These are phyloP conservation scores for Rhaphigaster nebulosa DNA, from an alignment of 2,888 invertebrate species.

Conservation along the genomic window DNA sequence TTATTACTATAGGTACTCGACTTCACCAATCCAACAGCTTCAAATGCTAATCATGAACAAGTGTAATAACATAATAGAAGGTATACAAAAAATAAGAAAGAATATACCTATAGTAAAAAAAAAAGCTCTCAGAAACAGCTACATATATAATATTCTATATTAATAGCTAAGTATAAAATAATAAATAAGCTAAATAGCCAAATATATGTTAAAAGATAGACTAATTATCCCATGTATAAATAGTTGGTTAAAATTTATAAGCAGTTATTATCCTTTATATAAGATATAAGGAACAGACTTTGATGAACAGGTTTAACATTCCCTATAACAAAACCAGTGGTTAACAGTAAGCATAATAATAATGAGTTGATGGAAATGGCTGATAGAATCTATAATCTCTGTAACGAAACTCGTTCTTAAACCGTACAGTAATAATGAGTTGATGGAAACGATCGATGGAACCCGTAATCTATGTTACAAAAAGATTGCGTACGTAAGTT, in stretches of 20 bases:
- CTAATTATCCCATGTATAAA: neutral
- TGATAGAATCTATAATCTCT: neutral
- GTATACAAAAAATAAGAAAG: neutral
- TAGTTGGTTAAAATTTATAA: neutral
- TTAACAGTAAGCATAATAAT: neutral
- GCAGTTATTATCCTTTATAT: no score
- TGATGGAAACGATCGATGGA: no score
- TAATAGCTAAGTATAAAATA: neutral
- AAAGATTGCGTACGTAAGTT: no score
- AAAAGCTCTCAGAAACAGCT: neutral
- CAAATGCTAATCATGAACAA: neutral
- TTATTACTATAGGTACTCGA: neutral
- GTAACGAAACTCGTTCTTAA: no score
- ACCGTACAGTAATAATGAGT: no score
- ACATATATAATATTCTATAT: no score
- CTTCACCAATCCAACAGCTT: conserved; percentile 16
- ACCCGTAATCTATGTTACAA: no score
- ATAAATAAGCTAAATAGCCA: neutral
- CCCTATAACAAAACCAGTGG: neutral
- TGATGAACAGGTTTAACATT: neutral
- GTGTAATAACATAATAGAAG: neutral
- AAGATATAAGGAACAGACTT: neutral
- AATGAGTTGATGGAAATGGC: no score
- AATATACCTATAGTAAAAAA: neutral
- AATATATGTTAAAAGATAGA: neutral